Evolutionary conservation across 2,113 vertebrate species (phyloP), one percentile per base, ranked within the genome.

Genomic region (Microtus richardsoni): DNA sequence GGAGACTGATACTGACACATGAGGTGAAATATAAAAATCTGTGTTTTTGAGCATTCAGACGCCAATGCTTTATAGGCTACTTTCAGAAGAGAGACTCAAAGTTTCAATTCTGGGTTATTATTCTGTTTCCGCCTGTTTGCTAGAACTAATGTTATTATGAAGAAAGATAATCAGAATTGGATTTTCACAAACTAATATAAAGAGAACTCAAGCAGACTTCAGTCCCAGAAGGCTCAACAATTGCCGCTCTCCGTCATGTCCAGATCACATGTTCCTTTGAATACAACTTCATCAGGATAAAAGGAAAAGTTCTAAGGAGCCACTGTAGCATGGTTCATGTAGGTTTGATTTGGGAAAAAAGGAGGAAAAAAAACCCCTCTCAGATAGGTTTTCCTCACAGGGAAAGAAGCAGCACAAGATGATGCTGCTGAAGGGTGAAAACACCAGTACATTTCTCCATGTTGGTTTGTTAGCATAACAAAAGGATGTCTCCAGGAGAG

Each of bases 401-500:
- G 26, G 47, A 58, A 52, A 21, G 58, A 62, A 41, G 24, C 66
- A 87, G 13, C 36, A 58, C 21, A 54, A 52, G 78, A 71, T 17
- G 84, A 87, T 49, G 24, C 8, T 66, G 62, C 44, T 54, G 26
- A 7, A 30, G n/a, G 62, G 7, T 84, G 58, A 94, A 88, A 90
- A 80, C 41, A 83, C 36, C 33, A 89, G n/a, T 21, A 14, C 24
- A 58, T 30, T 68, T 26, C 79, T 80, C 58, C 52, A 68, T 54
- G 52, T 71, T 77, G 49, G 24, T 87, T 91, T 71, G 71, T 52
- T 68, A 95, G 30, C 88, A 80, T 58, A 36, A 71, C 95, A 85
- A 92, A 79, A 93, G 70, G 47, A 21, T 49, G 22, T 78, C 62
- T 41, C 12, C 12, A 36, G n/a, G 30, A 64, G 54, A 41, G 26